Evolutionary conservation across 2,888 invertebrate species (phyloP).

Genomic region (Scaptomyza caliginosa): DNA sequence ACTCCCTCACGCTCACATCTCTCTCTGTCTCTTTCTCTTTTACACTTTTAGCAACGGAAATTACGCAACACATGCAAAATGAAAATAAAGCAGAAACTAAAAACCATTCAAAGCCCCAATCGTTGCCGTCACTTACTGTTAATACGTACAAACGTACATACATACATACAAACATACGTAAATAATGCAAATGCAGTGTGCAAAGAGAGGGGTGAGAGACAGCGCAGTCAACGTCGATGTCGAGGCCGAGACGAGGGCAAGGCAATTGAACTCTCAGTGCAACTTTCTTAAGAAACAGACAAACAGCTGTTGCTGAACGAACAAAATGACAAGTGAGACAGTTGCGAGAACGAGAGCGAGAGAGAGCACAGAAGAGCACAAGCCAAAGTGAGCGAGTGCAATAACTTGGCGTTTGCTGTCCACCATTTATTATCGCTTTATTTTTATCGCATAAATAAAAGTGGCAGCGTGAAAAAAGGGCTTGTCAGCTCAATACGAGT

Average conservation of each 20-base stretch:
- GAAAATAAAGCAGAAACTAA: slow-evolving; percentile 54
- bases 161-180: slow-evolving; percentile 45
- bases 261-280: slow-evolving; percentile 76
- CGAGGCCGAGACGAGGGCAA: slow-evolving; percentile 46
- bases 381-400: slow-evolving; percentile 57
- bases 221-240: slow-evolving; percentile 22
- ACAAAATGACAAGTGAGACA: slow-evolving; percentile 2
- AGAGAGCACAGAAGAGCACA: background rate
- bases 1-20: slow-evolving; percentile 39
- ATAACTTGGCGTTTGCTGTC: slow-evolving; percentile 71
- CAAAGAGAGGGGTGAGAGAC: slow-evolving; percentile 7
- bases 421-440: slow-evolving; percentile 77
- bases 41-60: slow-evolving; percentile 62
- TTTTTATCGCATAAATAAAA: slow-evolving; percentile 80
- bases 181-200: slow-evolving; percentile 72
- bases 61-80: slow-evolving; percentile 74
- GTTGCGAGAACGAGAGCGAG: slow-evolving; percentile 1
- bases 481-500: slow-evolving; percentile 60
- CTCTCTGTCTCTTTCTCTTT: slow-evolving; percentile 17
- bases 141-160: slow-evolving; percentile 46
- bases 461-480: slow-evolving; percentile 66
- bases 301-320: slow-evolving; percentile 66
- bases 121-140: slow-evolving; percentile 17
- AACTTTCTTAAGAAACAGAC: slow-evolving; percentile 67
- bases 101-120: slow-evolving; percentile 37